These are phyloP conservation scores for Montipora capitata DNA, from an alignment of 92 coral and sea anemone species.

Conservation along the genomic window DNA sequence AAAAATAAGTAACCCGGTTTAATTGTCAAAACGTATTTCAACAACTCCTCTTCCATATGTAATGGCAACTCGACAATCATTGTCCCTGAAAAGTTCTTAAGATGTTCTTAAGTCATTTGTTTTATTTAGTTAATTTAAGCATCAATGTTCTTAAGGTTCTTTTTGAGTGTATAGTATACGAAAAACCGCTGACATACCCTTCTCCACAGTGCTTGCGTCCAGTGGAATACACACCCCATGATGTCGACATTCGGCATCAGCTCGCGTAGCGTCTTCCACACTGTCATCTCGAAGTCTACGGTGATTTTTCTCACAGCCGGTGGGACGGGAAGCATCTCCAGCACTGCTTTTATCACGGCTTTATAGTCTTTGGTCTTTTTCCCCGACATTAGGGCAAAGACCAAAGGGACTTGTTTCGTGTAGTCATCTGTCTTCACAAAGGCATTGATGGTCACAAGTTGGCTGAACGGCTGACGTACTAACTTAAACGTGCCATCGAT, in stretches of 20 bases:
- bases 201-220: neutral
- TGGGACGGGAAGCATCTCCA: neutral
- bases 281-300: neutral
- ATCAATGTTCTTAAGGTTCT: too few species aligned
- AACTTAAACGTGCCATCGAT: neutral
- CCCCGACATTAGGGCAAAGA: constrained; percentile 5
- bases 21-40: neutral
- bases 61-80: too few species aligned
- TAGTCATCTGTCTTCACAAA: neutral
- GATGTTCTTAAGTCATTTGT: neutral
- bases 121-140: neutral
- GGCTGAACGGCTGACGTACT: neutral
- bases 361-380: constrained; percentile 3
- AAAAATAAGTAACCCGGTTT: neutral
- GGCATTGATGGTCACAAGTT: neutral
- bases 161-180: neutral
- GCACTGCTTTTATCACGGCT: neutral
- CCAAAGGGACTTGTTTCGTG: neutral
- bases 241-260: neutral
- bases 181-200: neutral
- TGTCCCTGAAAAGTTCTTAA: neutral
- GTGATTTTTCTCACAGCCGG: neutral
- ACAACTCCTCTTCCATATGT: neutral
- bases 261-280: neutral
- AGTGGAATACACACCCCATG: constrained; percentile 7